Evolutionary conservation across 2,113 vertebrate species (phyloP).

Genomic region (Sturnus vulgaris): DNA sequence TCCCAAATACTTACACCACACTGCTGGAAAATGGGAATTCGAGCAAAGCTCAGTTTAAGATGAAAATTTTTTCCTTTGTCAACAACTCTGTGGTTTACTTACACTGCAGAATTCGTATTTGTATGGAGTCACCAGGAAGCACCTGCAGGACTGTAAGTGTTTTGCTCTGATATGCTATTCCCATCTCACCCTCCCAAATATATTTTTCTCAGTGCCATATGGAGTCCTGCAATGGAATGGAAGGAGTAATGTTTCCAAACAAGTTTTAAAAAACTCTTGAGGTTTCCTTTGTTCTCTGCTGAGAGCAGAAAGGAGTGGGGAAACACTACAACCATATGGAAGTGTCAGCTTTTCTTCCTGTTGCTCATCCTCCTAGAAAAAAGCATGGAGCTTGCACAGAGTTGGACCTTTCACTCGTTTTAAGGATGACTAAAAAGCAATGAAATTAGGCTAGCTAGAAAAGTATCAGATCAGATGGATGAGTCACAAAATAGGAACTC

Average conservation of each 20-base stretch:
- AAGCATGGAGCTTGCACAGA: background rate
- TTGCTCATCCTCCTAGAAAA: background rate
- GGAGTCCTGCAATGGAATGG: background rate
- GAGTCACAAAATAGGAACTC: background rate
- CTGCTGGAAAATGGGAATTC: constrained; percentile 84
- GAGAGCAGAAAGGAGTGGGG: background rate
- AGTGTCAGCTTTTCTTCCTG: background rate
- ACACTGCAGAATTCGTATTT: constrained; percentile 86
- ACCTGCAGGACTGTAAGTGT: constrained; percentile 81
- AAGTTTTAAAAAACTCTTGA: background rate
- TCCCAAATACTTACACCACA: constrained; percentile 69
- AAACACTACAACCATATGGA: background rate
- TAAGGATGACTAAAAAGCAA: background rate
- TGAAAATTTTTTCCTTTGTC: constrained; percentile 84
- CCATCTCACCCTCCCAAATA: fast-evolving
- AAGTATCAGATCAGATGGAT: background rate
- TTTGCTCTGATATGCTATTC: background rate
- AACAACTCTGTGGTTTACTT: constrained; percentile 81
- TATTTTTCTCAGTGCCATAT: background rate
- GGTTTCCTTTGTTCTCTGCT: background rate
- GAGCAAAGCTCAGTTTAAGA: constrained; percentile 78
- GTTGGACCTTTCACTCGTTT: background rate
- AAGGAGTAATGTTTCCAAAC: background rate
- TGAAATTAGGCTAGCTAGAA: background rate
- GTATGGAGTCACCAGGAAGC: constrained; percentile 65